Evolutionary conservation across 2,113 vertebrate species (phyloP), one percentile per base, ranked within the genome.

Genomic region (Acrocephalus kingi): DNA sequence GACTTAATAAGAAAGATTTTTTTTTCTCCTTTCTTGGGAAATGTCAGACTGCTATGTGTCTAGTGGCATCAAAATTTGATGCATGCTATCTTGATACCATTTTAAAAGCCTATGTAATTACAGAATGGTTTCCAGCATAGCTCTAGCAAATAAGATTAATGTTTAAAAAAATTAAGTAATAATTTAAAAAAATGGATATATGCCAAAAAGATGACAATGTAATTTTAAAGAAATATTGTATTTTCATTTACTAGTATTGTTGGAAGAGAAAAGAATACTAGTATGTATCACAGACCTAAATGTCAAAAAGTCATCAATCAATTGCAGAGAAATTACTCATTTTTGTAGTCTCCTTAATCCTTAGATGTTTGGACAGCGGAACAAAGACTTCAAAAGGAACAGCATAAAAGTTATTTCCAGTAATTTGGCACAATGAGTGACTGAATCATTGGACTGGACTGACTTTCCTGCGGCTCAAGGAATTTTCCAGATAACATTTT

Each of bases 321-420:
- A 0, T 59, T 78, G 33, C 31, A 83, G 37, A 76, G 14, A 75
- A 91, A 79, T 82, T 46, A 25, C 12, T 8, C 1, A 2, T 64
- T 91, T 89, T 68, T 1, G 5, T 69, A 7, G n/a, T 75, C 11
- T 61, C 45, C 86, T 75, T 85, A 64, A 73, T 88, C 51, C 20
- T 54, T n/a, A 49, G 13, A 4, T 56, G 3, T 54, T 66, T 85
- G 27, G 25, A 24, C 27, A 73, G n/a, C 48, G 12, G 28, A 93
- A 76, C 46, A 88, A 91, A 95, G 48, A 39, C 63, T 92, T 93
- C 64, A 92, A 92, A 68, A 68, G 27, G 11, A 91, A n/a, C 14
- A 68, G 56, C 5, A 58, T 54, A 84, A 55, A 45, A 22, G 6
- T 80, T 80, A 68, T 6, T 73, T 83, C 20, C 35, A 28, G 33